A percentile compares a stretch with the other conserved stretches of the same genome.
These are phyloP conservation scores for Scartelaos histophorus DNA, from an alignment of 2,113 vertebrate species.

Conservation along the genomic window DNA sequence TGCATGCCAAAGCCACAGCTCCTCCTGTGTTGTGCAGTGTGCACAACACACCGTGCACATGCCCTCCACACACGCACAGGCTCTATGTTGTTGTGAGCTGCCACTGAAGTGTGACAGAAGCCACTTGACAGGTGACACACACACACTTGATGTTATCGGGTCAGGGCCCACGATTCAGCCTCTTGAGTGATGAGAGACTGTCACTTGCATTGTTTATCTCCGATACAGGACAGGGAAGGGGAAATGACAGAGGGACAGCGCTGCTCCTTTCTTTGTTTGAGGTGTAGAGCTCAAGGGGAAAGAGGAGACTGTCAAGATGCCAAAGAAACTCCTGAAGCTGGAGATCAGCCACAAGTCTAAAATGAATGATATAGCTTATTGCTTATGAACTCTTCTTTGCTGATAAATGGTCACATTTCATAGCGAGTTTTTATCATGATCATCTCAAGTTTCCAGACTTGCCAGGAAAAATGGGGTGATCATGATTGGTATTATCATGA, in stretches of 20 bases:
- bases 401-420: neutral
- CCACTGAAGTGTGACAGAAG: conserved; percentile 97
- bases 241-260: conserved; percentile 41
- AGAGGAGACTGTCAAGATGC: conserved; percentile 11
- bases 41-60: conserved; percentile 24
- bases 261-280: conserved; percentile 50
- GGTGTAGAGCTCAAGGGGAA: conserved; percentile 50
- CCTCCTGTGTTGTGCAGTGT: conserved; percentile 31
- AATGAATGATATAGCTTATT: neutral
- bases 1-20: conserved; percentile 67
- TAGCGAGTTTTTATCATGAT: neutral
- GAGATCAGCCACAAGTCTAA: neutral
- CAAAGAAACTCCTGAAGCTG: conserved; percentile 8
- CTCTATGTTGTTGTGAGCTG: conserved; percentile 80
- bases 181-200: conserved; percentile 86
- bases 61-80: conserved; percentile 34
- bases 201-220: conserved; percentile 93
- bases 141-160: conserved; percentile 91
- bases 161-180: conserved; percentile 82
- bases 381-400: neutral
- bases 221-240: conserved; percentile 63
- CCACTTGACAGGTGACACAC: conserved; percentile 90
- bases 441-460: neutral
- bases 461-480: neutral
- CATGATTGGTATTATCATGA: no score